A percentile compares a stretch with the other conserved stretches of the same genome.
Conservation (phyloP, 2,113 vertebrate species). For the Phainopepla nitens region DNA sequence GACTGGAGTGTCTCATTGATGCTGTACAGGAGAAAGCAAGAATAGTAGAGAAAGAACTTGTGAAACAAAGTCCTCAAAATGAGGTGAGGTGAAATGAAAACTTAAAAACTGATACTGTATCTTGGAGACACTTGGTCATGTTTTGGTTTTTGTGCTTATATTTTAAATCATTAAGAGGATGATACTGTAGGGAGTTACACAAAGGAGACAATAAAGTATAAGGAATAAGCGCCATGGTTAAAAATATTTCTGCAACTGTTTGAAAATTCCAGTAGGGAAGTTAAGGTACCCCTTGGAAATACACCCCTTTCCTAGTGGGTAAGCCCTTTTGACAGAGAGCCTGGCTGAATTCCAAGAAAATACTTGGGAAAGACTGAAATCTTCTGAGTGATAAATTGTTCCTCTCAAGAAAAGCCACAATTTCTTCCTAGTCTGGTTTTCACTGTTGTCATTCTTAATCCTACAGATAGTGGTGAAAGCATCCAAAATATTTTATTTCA, state of each 20-base stretch:
- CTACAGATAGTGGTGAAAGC: background rate
- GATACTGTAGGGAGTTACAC: background rate
- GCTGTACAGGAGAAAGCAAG: slow-evolving; percentile 66
- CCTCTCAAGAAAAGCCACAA: background rate
- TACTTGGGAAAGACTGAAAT: background rate
- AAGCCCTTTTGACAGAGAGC: background rate
- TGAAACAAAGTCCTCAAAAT: slow-evolving; percentile 62
- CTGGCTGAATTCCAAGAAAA: background rate
- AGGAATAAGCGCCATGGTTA: background rate
- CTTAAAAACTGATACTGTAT: background rate
- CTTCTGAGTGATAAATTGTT: background rate
- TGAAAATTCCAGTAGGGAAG: background rate
- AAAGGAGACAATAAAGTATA: background rate
- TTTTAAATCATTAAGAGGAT: background rate
- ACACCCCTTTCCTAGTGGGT: background rate
- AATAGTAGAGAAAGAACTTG: slow-evolving; percentile 71
- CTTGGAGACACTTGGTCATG: background rate
- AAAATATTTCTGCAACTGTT: background rate
- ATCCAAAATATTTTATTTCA: background rate
- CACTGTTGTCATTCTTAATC: background rate
- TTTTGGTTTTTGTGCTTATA: background rate
- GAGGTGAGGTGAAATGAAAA: slow-evolving; percentile 68
- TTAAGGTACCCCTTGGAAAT: background rate
- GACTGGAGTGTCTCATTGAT: slow-evolving; percentile 75
- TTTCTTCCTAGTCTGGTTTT: background rate